These are phyloP conservation scores for Alligator mississippiensis DNA, from an alignment of 2,113 vertebrate species.

Conservation along the genomic window DNA sequence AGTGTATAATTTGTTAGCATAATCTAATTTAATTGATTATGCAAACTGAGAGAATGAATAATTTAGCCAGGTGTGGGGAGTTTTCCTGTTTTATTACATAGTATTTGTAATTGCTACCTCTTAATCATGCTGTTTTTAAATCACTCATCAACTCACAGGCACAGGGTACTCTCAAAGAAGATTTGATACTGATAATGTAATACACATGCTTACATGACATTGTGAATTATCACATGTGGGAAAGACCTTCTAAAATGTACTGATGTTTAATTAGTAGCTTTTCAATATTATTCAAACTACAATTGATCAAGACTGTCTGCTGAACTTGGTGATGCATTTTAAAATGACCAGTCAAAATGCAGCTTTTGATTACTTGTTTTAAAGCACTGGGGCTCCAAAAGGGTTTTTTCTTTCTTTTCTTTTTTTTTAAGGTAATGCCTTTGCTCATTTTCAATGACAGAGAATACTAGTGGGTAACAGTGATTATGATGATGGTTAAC, in stretches of 20 bases:
- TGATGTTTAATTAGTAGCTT: constrained; percentile 2
- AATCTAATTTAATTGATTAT: not conserved
- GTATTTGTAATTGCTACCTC: not conserved
- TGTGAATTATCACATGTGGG: not conserved
- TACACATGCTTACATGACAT: not conserved
- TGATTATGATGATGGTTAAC: not conserved
- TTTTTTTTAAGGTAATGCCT: not conserved
- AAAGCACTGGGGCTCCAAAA: not conserved
- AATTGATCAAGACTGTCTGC: constrained; percentile 1
- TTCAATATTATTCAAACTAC: constrained; percentile 38
- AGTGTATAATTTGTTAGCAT: not conserved
- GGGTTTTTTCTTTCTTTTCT: not conserved
- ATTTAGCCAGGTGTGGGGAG: not conserved
- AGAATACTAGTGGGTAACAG: not conserved
- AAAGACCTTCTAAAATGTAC: constrained; percentile 4
- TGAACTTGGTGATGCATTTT: constrained; percentile 27
- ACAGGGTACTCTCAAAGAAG: not conserved
- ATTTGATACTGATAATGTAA: not conserved
- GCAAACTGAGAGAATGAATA: constrained; percentile 7
- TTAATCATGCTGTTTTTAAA: not conserved
- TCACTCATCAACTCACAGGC: not conserved
- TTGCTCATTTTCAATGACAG: not conserved
- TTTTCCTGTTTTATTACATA: not conserved
- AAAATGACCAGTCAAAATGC: not conserved
- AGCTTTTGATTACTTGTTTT: constrained; percentile 40